Percentiles rank a stretch among this genome's conserved stretches.
Evolutionary conservation across 2,797 vertebrate genomes (phyloP).

Genomic region (Naso thynnoides): DNA sequence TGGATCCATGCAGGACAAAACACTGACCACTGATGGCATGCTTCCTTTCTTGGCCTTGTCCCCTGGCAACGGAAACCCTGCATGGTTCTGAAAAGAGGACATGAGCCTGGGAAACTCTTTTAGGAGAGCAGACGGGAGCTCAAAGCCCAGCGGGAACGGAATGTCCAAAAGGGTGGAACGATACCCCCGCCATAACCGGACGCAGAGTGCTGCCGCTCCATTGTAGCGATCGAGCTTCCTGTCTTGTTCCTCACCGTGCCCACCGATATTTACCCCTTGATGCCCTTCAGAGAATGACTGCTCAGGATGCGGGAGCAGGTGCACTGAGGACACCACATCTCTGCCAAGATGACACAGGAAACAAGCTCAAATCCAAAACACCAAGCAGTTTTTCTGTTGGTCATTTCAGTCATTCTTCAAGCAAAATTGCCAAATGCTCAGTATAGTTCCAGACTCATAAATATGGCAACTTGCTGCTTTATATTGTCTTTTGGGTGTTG

Average conservation of each 20-base stretch:
- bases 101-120: constrained; percentile 85
- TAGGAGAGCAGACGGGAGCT: constrained; percentile 63
- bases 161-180: constrained; percentile 74
- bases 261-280: constrained; percentile 36
- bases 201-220: constrained; percentile 53
- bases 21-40: constrained; percentile 65
- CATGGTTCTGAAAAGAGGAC: constrained; percentile 82
- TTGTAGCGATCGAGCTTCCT: constrained; percentile 66
- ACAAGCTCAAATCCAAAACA: neutral
- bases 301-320: constrained; percentile 30
- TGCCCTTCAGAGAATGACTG: constrained; percentile 22
- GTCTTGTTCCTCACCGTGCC: constrained; percentile 42
- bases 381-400: rapidly evolving
- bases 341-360: neutral
- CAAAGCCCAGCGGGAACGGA: constrained; percentile 80
- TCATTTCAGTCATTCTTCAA: neutral
- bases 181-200: constrained; percentile 66
- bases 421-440: neutral
- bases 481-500: neutral
- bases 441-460: neutral
- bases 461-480: neutral
- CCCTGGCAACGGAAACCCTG: constrained; percentile 80
- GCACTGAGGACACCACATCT: neutral
- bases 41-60: constrained; percentile 79
- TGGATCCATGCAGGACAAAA: constrained; percentile 34